Evolutionary conservation across 2,888 invertebrate genomes (phyloP).

Genomic region (Drosophila monieri): DNA sequence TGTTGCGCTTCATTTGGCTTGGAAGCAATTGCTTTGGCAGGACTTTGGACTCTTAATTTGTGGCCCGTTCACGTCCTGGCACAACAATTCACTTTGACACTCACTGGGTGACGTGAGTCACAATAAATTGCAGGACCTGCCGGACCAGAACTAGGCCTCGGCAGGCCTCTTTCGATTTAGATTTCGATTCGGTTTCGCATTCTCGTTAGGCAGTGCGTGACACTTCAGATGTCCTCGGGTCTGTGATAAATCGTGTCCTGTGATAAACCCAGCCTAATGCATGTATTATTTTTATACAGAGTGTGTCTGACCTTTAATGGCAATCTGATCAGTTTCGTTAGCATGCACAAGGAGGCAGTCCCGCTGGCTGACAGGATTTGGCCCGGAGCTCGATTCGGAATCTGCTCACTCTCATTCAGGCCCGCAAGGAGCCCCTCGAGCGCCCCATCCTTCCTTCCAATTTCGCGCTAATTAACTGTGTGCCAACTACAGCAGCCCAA

Average conservation of each 20-base stretch:
- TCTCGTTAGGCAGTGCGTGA: slow-evolving; percentile 55
- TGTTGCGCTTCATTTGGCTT: slow-evolving; percentile 43
- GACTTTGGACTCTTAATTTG: slow-evolving; percentile 58
- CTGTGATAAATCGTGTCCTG: slow-evolving; percentile 63
- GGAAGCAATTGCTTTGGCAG: slow-evolving; percentile 21
- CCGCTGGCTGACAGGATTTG: slow-evolving; percentile 3
- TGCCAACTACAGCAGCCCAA: slow-evolving; percentile 61
- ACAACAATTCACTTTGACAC: slow-evolving; percentile 68
- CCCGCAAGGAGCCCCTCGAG: not conserved
- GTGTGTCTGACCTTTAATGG: slow-evolving; percentile 64
- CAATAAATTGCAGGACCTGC: slow-evolving; percentile 41
- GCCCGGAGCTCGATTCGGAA: slow-evolving; percentile 12
- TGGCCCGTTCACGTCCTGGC: slow-evolving; percentile 57
- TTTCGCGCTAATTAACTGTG: slow-evolving; percentile 77
- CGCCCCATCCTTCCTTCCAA: slow-evolving; percentile 41
- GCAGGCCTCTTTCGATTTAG: slow-evolving; percentile 56
- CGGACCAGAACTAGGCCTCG: slow-evolving; percentile 8
- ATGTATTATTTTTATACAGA: slow-evolving; percentile 49
- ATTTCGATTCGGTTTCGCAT: slow-evolving; percentile 33
- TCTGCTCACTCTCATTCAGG: slow-evolving; percentile 21
- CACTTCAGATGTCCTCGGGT: slow-evolving; percentile 46
- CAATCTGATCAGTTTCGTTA: slow-evolving; percentile 71
- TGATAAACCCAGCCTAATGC: slow-evolving; percentile 60
- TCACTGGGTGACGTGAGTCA: slow-evolving; percentile 18
- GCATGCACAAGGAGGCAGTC: slow-evolving; percentile 56